Percentiles rank a stretch among this genome's conserved stretches.
Evolutionary conservation across 2,797 vertebrate species (phyloP).

Genomic region (Diplodus sargus): DNA sequence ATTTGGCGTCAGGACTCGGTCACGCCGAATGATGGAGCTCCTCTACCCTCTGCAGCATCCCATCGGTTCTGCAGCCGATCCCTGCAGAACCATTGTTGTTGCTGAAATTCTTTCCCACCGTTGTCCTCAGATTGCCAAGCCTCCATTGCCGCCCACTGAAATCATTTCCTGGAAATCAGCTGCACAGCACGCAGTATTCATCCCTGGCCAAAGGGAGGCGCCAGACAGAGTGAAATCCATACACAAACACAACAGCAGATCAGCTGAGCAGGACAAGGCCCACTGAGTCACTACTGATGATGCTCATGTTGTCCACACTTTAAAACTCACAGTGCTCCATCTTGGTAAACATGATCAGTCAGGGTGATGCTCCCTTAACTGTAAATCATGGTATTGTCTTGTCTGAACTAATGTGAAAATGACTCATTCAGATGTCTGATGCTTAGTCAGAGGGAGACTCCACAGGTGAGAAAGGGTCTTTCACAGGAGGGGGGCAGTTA

Average conservation of each 20-base stretch:
- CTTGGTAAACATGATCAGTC: background rate
- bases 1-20: background rate
- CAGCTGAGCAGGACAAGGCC: conserved; percentile 23
- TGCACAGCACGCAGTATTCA: background rate
- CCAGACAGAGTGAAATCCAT: background rate
- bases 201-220: conserved; percentile 42
- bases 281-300: conserved; percentile 28
- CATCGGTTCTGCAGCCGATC: conserved; percentile 16
- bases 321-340: background rate
- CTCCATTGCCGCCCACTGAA: conserved; percentile 60
- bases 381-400: background rate
- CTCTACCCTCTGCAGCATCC: background rate
- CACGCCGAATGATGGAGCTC: background rate
- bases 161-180: conserved; percentile 73
- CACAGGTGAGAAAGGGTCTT: background rate
- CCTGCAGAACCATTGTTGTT: conserved; percentile 34
- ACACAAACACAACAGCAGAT: conserved; percentile 1
- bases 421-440: conserved; percentile 17
- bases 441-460: conserved; percentile 32
- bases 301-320: background rate
- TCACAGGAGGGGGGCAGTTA: conserved; percentile 18
- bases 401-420: conserved; percentile 1
- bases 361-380: background rate
- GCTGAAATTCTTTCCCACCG: conserved; percentile 65
- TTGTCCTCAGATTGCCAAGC: conserved; percentile 41